These are phyloP conservation scores for Tauraco hartlaubi DNA, from an alignment of 2,797 vertebrate species.

Conservation along the genomic window DNA sequence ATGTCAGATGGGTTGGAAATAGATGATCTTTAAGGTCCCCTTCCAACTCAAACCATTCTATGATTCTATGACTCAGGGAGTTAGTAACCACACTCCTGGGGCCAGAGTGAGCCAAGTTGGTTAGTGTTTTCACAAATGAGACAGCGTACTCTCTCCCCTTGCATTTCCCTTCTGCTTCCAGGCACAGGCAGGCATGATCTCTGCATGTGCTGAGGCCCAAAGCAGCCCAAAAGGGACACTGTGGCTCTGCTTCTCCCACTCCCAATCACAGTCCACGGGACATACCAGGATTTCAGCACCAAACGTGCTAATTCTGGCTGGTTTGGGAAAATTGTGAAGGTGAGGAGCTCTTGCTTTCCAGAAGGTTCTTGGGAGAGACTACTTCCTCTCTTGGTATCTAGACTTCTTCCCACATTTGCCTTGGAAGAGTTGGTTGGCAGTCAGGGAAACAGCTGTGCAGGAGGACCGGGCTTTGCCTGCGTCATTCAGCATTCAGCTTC, in stretches of 20 bases:
- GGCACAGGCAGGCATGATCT: not conserved
- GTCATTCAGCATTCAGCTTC: not conserved
- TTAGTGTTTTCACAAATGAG: not conserved
- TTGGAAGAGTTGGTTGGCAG: not conserved
- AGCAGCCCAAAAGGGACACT: not conserved
- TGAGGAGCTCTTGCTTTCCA: not conserved
- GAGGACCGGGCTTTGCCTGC: rapidly evolving
- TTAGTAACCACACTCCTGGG: not conserved
- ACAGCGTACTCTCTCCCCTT: not conserved
- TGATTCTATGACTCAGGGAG: too few relatives aligned
- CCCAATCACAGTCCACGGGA: too few relatives aligned
- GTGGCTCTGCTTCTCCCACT: not conserved
- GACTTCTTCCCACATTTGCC: not conserved
- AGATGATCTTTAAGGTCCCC: too few relatives aligned
- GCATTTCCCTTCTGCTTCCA: not conserved
- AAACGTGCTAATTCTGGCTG: not conserved
- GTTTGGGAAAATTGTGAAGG: not conserved
- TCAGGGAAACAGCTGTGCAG: not conserved
- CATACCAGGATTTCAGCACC: not conserved
- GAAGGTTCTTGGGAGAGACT: not conserved
- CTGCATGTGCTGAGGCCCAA: not conserved
- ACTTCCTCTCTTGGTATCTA: not conserved
- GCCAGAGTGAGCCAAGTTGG: not conserved
- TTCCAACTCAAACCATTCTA: too few relatives aligned
- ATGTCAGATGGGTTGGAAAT: too few relatives aligned